Base-by-base conservation (phyloP, 2,797 vertebrate genomes). In the Spondyliosoma cantharus region DNA sequence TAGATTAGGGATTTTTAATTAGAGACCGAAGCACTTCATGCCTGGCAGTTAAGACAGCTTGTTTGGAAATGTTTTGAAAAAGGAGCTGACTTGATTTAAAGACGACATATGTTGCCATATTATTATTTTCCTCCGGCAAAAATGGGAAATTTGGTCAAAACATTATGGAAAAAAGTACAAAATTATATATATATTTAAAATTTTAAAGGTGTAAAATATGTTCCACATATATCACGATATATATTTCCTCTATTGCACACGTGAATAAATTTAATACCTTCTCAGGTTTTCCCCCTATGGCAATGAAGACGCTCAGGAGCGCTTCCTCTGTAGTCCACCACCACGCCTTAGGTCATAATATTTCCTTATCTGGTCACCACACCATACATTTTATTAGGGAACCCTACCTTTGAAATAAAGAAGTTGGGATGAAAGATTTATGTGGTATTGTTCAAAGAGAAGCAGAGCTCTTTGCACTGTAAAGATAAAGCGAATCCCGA, bases 1-100 rank as follows among this genome's bases (percentile, higher is more conserved):
- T 93, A 84, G 91, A 95, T 95, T 95, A 94, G 90, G 93, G 91
- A 92, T 92, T 95, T 94, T 95, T 92, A 95, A 94, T 95, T 94
- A 96, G 94, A 91, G 89, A 88, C 87, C 59, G 65, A 84, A 90
- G 90, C 90, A 91, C 90, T 91, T 92, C 90, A 91, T 92, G 92
- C 82, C 92, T 82, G 78, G 74, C 83, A 87, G 89, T 90, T 90
- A 90, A 91, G 88, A 87, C 86, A 76, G 85, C 87, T 91, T 93
- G 89, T 93, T 92, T 87, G 50, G 79, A 93, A 91, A 94, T 91
- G 88, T 92, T 93, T 84, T 84, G 87, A 87, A 91, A 92, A 80
- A 78, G 75, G 72, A 71, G 76, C 68, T 48, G 80, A 86, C 87
- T 87, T 83, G 85, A 89, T 89, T 88, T 90, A 78, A 91, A 92